Base-by-base conservation (phyloP, 2,797 vertebrate genomes). In the Setipinna tenuifilis region DNA sequence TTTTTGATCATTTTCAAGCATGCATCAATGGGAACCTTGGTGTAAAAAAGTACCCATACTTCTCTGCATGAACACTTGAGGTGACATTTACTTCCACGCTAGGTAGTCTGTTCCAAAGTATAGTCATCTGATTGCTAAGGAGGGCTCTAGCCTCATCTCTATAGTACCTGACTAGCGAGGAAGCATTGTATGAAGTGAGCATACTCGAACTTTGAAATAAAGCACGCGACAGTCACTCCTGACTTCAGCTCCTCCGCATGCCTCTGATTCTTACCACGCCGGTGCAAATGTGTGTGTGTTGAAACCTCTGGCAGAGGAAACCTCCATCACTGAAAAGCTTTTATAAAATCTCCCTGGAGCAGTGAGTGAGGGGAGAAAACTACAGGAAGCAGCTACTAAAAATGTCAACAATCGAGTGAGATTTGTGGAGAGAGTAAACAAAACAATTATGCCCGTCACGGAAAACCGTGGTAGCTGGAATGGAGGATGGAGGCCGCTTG, bases 381-480 rank as follows among this genome's bases (percentile, higher is more conserved):
- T 44, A 78, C 71, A 78, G 71, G 71, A 78, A 78, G 71, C 11
- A 9, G 71, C 35, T 41, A 6, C 71, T 78, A 78, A 78, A 78
- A 78, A 78, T 78, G 31, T 44, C 31, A 78, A 41, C 71, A 78
- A 78, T 4, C 31, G 41, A 44, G 31, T 71, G 28, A 35, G 65
- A 71, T 44, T 78, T 78, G 71, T 21, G 31, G 71, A 78, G 28
- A 35, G 68, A 35, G 28, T 75, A 75, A 75, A 75, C 68, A 75
- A 75, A 75, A 35, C 35, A 78, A 44, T 35, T 78, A 44, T 7
- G 71, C 16, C 31, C 14, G 19, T 41, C 71, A 44, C 17, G 16
- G 31, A 41, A 78, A 78, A 14, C 41, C 71, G 16, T 44, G 71
- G 35, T 78, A 78, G 41, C 31, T 25, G 19, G 28, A 28, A 41